Percentiles rank a stretch among this genome's conserved stretches.
Conservation (phyloP, 2,113 vertebrate species). For the Labeo catla region DNA sequence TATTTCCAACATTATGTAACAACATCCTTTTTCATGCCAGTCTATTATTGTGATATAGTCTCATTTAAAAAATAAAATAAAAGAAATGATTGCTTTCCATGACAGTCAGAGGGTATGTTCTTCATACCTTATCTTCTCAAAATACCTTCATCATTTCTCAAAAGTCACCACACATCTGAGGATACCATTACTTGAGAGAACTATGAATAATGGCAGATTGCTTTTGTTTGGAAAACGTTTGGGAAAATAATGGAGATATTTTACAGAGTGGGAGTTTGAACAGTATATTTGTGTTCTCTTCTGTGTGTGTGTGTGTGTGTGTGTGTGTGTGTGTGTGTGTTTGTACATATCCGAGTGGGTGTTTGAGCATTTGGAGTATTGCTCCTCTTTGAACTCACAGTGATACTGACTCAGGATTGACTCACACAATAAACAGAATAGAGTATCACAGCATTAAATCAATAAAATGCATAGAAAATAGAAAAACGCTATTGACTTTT, state of each 20-base stretch:
- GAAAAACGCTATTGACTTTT: slow-evolving; percentile 18
- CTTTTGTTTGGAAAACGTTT: not conserved
- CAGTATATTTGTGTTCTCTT: slow-evolving; percentile 3
- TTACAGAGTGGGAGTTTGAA: slow-evolving; percentile 20
- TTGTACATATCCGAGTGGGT: slow-evolving; percentile 29
- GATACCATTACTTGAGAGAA: not conserved
- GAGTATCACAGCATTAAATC: slow-evolving; percentile 29
- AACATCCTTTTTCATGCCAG: not conserved
- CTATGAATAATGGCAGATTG: slow-evolving; percentile 7
- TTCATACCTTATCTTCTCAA: not conserved
- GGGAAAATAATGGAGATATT: not conserved
- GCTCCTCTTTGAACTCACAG: slow-evolving; percentile 27
- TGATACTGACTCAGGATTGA: slow-evolving; percentile 34
- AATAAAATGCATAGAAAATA: slow-evolving; percentile 18
- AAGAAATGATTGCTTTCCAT: not conserved
- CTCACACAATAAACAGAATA: slow-evolving; percentile 33
- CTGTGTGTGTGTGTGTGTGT: not conserved
- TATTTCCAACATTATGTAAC: not conserved
- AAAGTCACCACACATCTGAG: not conserved
- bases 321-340: not conserved
- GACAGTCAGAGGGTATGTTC: not conserved
- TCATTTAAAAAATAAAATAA: no score
- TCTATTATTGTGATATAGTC: not conserved
- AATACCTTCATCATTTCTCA: not conserved
- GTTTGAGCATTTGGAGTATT: slow-evolving; percentile 48